Percentiles rank a stretch among this genome's conserved stretches.
phyloP scores from a whole-genome alignment of 2,888 invertebrate species.

The Mystacides longicornis region DNA sequence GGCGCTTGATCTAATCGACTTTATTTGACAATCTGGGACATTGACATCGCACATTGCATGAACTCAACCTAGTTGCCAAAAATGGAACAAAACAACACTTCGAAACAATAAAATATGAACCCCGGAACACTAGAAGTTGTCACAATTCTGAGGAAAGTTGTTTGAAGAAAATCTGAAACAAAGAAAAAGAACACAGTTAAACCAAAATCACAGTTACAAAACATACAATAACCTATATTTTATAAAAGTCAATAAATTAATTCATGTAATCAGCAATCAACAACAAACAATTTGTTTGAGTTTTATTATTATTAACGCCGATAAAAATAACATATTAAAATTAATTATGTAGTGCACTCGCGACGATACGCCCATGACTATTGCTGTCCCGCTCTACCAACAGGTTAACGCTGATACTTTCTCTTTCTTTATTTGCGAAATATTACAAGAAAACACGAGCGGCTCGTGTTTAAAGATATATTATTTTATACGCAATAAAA shows the following conservation, averaged over 20 bases:
- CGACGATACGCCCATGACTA: not conserved
- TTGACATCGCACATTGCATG: not conserved
- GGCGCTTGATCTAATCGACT: not conserved
- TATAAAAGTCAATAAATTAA: too few species aligned
- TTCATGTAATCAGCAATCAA: not conserved
- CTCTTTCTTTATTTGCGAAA: slow-evolving; percentile 1
- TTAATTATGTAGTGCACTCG: not conserved
- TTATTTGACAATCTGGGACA: not conserved
- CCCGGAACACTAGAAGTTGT: not conserved
- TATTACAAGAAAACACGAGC: not conserved
- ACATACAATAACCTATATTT: too few species aligned
- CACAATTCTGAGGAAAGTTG: not conserved
- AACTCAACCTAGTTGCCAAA: not conserved
- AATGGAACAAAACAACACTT: not conserved
- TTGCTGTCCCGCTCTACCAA: not conserved
- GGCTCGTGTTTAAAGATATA: not conserved
- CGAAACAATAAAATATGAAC: not conserved
- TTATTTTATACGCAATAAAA: not conserved
- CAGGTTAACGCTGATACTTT: not conserved
- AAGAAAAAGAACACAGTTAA: not conserved
- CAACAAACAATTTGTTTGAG: not conserved
- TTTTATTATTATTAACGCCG: not conserved
- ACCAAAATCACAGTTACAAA: not conserved
- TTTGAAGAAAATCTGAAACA: not conserved
- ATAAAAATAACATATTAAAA: not conserved